Conservation (phyloP, 1,140 invertebrate genomes). For the Megathymus violae region DNA sequence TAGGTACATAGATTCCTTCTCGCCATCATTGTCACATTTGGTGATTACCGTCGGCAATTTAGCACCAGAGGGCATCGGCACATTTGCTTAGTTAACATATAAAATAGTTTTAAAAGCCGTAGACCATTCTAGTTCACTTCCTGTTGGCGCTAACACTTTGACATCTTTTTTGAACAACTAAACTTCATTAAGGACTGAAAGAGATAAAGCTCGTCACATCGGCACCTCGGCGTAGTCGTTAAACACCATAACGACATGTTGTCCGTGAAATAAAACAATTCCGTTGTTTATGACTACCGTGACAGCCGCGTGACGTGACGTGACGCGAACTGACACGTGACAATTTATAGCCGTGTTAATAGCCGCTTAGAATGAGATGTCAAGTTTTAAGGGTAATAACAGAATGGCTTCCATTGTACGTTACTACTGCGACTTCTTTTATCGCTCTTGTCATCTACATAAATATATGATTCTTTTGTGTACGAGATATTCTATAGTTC, state of each 20-base stretch:
- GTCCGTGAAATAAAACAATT: slow-evolving; percentile 36
- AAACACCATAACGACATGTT: slow-evolving; percentile 41
- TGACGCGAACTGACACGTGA: slow-evolving; percentile 42
- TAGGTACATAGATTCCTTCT: no score
- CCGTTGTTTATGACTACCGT: slow-evolving; percentile 41
- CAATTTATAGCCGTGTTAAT: slow-evolving; percentile 44
- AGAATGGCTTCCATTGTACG: neutral
- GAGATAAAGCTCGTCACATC: slow-evolving; percentile 26
- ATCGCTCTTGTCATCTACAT: no score
- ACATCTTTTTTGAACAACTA: slow-evolving; percentile 5
- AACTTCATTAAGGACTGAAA: slow-evolving; percentile 5
- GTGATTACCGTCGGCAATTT: no score
- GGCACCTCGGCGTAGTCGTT: slow-evolving; percentile 36
- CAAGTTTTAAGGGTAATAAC: slow-evolving; percentile 6
- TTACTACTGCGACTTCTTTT: neutral
- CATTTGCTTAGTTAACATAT: no score
- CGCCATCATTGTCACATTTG: no score
- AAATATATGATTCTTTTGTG: no score
- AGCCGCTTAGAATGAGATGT: slow-evolving; percentile 34
- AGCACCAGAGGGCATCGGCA: no score
- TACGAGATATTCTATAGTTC: no score
- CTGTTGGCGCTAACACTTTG: neutral
- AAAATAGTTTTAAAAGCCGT: no score
- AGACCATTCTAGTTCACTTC: slow-evolving; percentile 4
- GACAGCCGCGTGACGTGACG: slow-evolving; percentile 39